A percentile compares a stretch with the other conserved stretches of the same genome.
Conservation (phyloP, 2,113 vertebrate genomes). For the Neolamprologus brichardi region DNA sequence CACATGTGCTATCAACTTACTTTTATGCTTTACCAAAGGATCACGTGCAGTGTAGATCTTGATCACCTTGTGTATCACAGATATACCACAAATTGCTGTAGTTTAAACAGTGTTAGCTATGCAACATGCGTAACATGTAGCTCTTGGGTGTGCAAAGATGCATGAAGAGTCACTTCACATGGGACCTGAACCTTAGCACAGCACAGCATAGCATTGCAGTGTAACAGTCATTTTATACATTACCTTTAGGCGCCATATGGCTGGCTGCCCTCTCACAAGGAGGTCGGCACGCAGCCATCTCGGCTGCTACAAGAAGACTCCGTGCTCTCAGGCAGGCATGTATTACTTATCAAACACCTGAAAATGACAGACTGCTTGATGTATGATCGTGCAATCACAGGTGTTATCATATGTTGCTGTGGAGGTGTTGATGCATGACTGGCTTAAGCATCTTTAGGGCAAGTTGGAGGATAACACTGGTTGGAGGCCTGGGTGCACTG, state of each 20-base stretch:
- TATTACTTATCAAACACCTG: constrained; percentile 4
- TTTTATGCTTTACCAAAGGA: background rate
- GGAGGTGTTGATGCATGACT: background rate
- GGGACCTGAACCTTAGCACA: background rate
- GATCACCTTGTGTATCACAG: background rate
- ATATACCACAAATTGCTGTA: background rate
- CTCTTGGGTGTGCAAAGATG: background rate
- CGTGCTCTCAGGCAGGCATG: constrained; percentile 19
- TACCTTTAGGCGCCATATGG: background rate
- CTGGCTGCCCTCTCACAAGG: background rate
- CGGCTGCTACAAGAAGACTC: background rate
- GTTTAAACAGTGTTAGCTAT: background rate
- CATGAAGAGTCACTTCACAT: background rate
- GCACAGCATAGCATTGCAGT: background rate
- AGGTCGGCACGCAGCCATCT: constrained; percentile 7
- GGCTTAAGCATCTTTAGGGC: constrained; percentile 12
- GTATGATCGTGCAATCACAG: constrained; percentile 1
- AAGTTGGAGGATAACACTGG: background rate
- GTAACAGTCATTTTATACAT: background rate
- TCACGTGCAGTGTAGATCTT: background rate
- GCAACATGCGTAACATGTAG: background rate
- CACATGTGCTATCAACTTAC: background rate
- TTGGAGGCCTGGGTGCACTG: constrained; percentile 29
- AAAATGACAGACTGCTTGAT: constrained; percentile 28
- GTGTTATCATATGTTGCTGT: constrained; percentile 23